These are phyloP conservation scores for Phenacoccus solenopsis DNA, from an alignment of 1,140 invertebrate genomes.

Conservation along the genomic window DNA sequence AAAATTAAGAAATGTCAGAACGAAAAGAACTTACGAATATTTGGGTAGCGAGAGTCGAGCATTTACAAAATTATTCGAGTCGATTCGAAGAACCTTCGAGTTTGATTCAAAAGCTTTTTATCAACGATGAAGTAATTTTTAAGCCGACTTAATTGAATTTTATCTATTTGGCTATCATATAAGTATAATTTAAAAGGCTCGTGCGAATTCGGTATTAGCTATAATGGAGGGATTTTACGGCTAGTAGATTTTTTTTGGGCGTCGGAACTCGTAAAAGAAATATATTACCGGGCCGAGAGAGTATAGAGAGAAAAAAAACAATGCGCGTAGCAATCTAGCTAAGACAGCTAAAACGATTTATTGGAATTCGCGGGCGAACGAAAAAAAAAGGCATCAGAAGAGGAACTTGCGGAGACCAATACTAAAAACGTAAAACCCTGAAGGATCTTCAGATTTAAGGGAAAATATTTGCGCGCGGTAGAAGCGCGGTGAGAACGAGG, in stretches of 20 bases:
- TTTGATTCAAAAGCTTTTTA: too few species aligned
- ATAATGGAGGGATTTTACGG: background rate
- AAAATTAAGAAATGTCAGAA: too few species aligned
- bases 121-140: too few species aligned
- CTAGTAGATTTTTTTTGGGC: background rate
- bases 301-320: background rate
- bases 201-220: background rate
- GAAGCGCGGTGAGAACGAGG: background rate
- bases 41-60: too few species aligned
- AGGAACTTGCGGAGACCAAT: slow-evolving; percentile 4
- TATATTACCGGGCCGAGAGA: background rate
- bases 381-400: too few species aligned
- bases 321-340: background rate
- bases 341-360: background rate
- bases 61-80: too few species aligned
- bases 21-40: too few species aligned
- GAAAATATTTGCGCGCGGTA: background rate
- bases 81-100: too few species aligned
- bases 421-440: slow-evolving; percentile 5
- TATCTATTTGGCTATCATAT: too few species aligned
- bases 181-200: background rate
- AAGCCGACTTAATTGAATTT: too few species aligned
- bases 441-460: slow-evolving; percentile 9
- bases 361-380: slow-evolving; percentile 1
- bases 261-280: background rate